Base-by-base conservation (phyloP, 1,140 invertebrate species). In the Meloidogyne chitwoodi region DNA sequence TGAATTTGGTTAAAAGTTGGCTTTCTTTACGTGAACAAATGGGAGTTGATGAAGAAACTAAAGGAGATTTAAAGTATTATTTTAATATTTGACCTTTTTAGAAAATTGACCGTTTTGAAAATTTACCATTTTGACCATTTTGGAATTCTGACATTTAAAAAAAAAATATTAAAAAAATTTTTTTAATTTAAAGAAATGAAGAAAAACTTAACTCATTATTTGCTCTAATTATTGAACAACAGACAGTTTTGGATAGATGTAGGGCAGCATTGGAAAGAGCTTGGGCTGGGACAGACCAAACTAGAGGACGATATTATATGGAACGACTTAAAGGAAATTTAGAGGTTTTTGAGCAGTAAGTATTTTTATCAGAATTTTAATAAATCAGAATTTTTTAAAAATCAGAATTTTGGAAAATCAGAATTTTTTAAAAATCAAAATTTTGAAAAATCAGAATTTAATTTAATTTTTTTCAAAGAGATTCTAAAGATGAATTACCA, bases 401-500 rank as follows among this genome's bases (percentile, higher is more conserved):
- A 34, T 29, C 26, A 24, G 22, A 26, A 44, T 26, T 11, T 41
- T 4, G 10, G 16, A 29, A 26, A 26, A 26, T 29, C 19, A 69
- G 44, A 24, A 34, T 22, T 68, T 4, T 34, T 68, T 10, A n/a
- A n/a, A n/a, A n/a, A n/a, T n/a, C n/a, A 26, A 31, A 8, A 19
- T 31, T 69, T 5, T 38, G 4, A 26, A 29, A 26, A 26, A 26
- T 29, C 19, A 69, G 22, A 24, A 34, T 22, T 69, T 19, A 38
- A 44, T 34, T 31, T 27, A 12, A n/a, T 4, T 72, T 44, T 12
- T 72, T 24, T 61, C 44, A 19, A 71, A 68, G 71, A 14, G 56
- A 73, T 31, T 65, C 12, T 4, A 64, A 73, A 63, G 71, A 69
- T 14, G 76, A 76, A 16, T 34, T 77, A n/a, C 76, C 76, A 31